Evolutionary conservation across 2,888 invertebrate species (phyloP).

Genomic region (Anthoptus insignis): DNA sequence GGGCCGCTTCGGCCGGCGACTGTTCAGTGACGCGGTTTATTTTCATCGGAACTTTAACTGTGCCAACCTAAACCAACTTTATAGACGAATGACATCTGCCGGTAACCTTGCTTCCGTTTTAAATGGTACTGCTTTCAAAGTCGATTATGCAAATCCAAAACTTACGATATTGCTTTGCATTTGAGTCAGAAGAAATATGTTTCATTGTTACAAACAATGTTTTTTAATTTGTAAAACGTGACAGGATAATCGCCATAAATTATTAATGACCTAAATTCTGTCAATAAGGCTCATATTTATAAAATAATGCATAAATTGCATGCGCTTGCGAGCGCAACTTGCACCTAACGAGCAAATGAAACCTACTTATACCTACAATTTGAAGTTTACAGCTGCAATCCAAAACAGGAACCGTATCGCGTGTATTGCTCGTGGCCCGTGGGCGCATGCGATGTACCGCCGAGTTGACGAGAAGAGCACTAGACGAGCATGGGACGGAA

Average conservation of each 20-base stretch:
- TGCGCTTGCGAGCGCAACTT: no score
- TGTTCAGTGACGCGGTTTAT: slow-evolving; percentile 6
- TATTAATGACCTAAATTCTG: no score
- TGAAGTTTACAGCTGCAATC: slow-evolving; percentile 17
- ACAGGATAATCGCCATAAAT: no score
- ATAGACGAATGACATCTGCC: slow-evolving; percentile 13
- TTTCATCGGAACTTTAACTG: slow-evolving; percentile 22
- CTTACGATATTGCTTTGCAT: background rate
- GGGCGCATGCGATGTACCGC: slow-evolving; percentile 44
- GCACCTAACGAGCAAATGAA: background rate
- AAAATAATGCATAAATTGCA: background rate
- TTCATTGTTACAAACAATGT: background rate
- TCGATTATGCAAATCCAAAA: slow-evolving; percentile 7
- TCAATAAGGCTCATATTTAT: background rate
- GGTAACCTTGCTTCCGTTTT: background rate
- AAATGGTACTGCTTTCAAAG: background rate
- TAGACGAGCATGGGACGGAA: slow-evolving; percentile 7
- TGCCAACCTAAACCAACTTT: slow-evolving; percentile 4
- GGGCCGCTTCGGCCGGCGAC: background rate
- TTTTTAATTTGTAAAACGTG: no score
- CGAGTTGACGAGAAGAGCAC: background rate
- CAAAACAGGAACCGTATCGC: slow-evolving; percentile 19
- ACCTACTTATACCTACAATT: slow-evolving; percentile 23
- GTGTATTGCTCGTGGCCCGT: slow-evolving; percentile 12
- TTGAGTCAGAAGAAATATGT: background rate